Evolutionary conservation across 1,140 invertebrate genomes (phyloP), one percentile per base, ranked within the genome.

Genomic region (Maniola jurtina): DNA sequence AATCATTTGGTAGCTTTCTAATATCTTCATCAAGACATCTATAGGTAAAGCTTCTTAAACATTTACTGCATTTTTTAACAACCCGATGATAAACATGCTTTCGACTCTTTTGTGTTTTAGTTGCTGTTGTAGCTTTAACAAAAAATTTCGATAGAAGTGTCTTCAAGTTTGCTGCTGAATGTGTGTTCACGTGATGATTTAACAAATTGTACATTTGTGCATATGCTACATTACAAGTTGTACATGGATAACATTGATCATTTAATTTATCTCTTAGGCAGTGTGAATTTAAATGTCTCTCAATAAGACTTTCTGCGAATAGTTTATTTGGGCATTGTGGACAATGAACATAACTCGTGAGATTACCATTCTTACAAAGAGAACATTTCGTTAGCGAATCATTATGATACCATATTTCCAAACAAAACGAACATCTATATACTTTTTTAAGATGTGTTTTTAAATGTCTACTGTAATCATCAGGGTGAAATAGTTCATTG

Each of bases 381-480:
- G 52, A 50, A 61, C 66, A 64, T 47, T 64, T 62, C 14, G 35
- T 48, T 50, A 61, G 34, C 11, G 55, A 34, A 60, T 13, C 36
- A 68, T 57, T 64, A 45, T n/a, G n/a, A n/a, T 11, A 40, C 54
- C 48, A 72, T 3, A 59, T 38, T n/a, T 81, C 73, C 11, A 79
- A 77, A 80, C 91, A 92, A 33, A 64, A 62, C 25, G 74, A 74
- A 71, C 92, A 92, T 73, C 85, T 89, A 57, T 71, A 88, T 33
- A 89, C 69, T 71, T 73, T 82, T 72, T 89, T 88, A 15, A 92
- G 72, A 68, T 93, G 92, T 25, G 61, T 72, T 62, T 72, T 84
- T 72, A 92, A 86, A 77, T 93, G 92, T 0, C 82, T 61, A 34
- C 73, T 78, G 63, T 77, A 90, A 35, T 91, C 88, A 61, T 75